Evolutionary conservation across 2,113 vertebrate species (phyloP), one percentile per base, ranked within the genome.

Genomic region (Fregata magnificens): DNA sequence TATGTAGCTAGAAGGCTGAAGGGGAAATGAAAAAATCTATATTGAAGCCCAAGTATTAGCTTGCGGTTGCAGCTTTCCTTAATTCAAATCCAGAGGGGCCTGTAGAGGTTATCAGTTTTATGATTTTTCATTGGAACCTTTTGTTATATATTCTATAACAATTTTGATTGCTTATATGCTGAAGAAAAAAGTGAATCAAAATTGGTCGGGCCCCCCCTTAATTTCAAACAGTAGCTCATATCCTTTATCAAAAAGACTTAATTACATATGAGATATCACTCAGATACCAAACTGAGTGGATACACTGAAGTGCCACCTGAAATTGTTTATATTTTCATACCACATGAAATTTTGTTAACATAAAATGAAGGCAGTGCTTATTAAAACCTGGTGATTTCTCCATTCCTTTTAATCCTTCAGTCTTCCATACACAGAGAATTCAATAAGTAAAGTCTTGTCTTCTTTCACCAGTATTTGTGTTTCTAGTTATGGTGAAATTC

Each of bases 401-500:
- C 77, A 66, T 96, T 95, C 69, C 40, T 97, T 95, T 96, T 95
- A 95, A 91, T 97, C 96, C 97, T 94, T 97, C 92, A 93, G 74
- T 97, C 95, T 96, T 91, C 77, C 31, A 13, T 88, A 62, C 62
- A 58, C 56, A 88, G 67, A 88, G 49, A 86, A 86, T 87, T 82
- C 44, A 40, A 55, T 95, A 89, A 96, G 88, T 96, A 86, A 97
- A 91, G 82, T 93, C 86, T 86, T 86, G 26, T 94, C 88, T 49
- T 97, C 80, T 96, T 90, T 87, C 86, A 74, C 88, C 81, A 82
- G 52, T 91, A 67, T 88, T 96, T 96, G 26, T 97, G 93, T 97
- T 97, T 96, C 96, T 96, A 69, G 94, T 96, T 97, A 92, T 84
- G 67, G n/a, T 73, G 88, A 93, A 94, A 97, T 97, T 94, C 70